Evolutionary conservation across 2,888 invertebrate genomes (phyloP), one percentile per base, ranked within the genome.

Genomic region (Amblyjoppa proteus): DNA sequence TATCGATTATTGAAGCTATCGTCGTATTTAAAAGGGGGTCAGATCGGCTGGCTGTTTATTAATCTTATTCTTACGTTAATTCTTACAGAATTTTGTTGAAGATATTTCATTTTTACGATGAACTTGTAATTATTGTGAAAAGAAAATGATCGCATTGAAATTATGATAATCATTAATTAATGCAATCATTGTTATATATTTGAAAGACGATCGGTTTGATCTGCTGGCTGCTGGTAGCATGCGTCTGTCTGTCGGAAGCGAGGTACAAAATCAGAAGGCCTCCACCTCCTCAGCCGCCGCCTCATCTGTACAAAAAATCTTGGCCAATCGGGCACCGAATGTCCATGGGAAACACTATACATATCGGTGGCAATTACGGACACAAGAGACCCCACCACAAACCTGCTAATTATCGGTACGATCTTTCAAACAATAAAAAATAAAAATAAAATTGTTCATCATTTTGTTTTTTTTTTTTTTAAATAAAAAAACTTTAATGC

Each of bases 191-290:
- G 41, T 16, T 58, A 56, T 51, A 28, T 34, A 9, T 81, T 81
- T 28, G 11, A 51, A 87, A 93, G 93, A 87, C 86, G 81, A 84
- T 88, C 76, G 89, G 87, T 83, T 91, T 90, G 91, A 81, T 91
- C 49, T 90, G 87, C 49, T 92, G 91, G 90, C 79, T 93, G 13
- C 45, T 93, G 80, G 90, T 89, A 68, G 81, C 87, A 9, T 90
- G 89, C 76, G 76, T 91, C 41, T 91, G 90, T 68, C 70, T 91
- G 25, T 85, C 91, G 45, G 91, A 92, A 84, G 93, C 92, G 6
- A 91, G 93, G 75, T 93, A 93, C 88, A 94, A 94, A 85, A 88
- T 93, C 51, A 91, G 94, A 81, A 92, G 94, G 58, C 94, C 94
- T 3, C 92, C 89, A 3, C 69, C 89, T 4, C 88, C 93, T 13